These are phyloP conservation scores for Helicolenus hilgendorfi DNA, from an alignment of 2,797 vertebrate species.

Conservation along the genomic window DNA sequence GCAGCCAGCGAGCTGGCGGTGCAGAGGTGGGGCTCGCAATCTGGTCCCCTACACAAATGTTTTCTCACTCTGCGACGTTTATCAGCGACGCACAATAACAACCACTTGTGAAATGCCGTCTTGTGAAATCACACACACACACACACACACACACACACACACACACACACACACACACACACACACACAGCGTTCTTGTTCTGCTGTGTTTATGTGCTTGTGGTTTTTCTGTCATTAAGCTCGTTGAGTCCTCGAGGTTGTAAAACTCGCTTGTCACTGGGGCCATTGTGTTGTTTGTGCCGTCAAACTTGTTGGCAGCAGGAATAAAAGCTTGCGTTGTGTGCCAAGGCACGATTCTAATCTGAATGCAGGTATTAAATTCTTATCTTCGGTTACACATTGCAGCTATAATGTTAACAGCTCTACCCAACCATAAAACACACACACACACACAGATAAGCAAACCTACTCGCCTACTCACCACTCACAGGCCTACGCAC, in stretches of 20 bases:
- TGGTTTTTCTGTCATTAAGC: constrained; percentile 57
- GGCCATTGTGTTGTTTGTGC: constrained; percentile 53
- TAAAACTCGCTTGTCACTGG: constrained; percentile 62
- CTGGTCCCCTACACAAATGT: constrained; percentile 65
- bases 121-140: constrained; percentile 56
- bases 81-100: constrained; percentile 61
- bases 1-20: constrained; percentile 26
- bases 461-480: constrained; percentile 54
- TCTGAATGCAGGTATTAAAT: constrained; percentile 69
- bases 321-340: constrained; percentile 45
- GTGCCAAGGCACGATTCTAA: constrained; percentile 63
- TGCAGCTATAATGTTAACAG: constrained; percentile 70
- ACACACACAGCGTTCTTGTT: constrained; percentile 9
- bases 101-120: constrained; percentile 69
- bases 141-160: not conserved
- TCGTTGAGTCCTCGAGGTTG: constrained; percentile 51
- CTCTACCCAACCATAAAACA: constrained; percentile 61
- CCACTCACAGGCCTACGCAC: constrained; percentile 25
- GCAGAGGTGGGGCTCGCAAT: constrained; percentile 60
- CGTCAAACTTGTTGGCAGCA: constrained; percentile 60
- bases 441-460: constrained; percentile 51
- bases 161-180: constrained; percentile 1
- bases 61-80: constrained; percentile 64
- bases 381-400: constrained; percentile 75
- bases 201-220: constrained; percentile 40